Evolutionary conservation across 2,888 invertebrate species (phyloP).

Genomic region (Odontothrips loti): DNA sequence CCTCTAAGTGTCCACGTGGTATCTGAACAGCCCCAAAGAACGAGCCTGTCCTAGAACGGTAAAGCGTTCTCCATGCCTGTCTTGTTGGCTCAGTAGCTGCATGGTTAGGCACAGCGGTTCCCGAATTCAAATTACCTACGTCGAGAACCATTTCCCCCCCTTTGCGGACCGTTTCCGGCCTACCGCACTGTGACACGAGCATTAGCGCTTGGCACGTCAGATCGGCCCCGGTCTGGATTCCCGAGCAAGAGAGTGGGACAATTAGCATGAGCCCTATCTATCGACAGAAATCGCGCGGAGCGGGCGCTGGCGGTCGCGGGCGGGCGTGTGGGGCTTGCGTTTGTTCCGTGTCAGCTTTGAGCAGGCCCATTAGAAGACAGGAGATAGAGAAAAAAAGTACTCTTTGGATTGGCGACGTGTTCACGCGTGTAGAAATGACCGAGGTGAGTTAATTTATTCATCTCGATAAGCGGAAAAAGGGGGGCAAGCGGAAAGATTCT

Average conservation of each 20-base stretch:
- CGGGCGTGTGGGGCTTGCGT: background rate
- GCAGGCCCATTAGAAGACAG: background rate
- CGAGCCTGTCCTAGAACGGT: too few species aligned
- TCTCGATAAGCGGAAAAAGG: background rate
- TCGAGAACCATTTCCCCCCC: background rate
- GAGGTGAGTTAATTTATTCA: background rate
- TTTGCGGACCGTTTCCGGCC: background rate
- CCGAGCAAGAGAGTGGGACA: background rate
- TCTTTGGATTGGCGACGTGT: background rate
- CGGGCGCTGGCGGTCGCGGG: background rate
- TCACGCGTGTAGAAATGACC: background rate
- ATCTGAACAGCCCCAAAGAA: too few species aligned
- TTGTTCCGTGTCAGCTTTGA: background rate
- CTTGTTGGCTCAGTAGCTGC: too few species aligned
- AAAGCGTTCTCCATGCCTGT: too few species aligned
- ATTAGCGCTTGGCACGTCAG: background rate
- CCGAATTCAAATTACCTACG: too few species aligned
- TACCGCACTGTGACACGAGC: background rate
- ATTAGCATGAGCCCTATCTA: constrained; percentile 16
- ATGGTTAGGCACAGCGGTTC: too few species aligned
- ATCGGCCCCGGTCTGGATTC: background rate
- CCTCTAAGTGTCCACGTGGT: too few species aligned
- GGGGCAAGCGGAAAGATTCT: background rate
- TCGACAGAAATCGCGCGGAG: constrained; percentile 16
- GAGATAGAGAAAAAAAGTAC: background rate